Conservation (phyloP, 2,888 invertebrate genomes). For the Melanotus villosus region DNA sequence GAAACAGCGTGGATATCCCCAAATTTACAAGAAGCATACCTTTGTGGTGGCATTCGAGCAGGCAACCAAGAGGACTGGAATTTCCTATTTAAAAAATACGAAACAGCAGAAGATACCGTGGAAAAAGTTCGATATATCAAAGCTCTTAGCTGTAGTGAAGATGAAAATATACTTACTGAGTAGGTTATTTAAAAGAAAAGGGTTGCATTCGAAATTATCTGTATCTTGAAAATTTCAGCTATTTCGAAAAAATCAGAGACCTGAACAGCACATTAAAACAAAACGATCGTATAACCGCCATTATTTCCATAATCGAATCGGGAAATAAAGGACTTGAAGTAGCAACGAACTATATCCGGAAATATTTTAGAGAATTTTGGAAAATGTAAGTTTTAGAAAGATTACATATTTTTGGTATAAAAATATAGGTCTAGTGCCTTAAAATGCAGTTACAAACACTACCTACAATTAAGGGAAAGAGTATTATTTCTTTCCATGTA, state of each 20-base stretch:
- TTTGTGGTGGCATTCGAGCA: constrained; percentile 79
- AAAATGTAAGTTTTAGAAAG: neutral
- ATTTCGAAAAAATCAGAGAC: neutral
- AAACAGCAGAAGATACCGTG: neutral
- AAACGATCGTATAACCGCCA: neutral
- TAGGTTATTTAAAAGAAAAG: too few relatives aligned
- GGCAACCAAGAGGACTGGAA: constrained; percentile 76
- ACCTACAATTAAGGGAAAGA: too few relatives aligned
- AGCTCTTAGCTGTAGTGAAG: constrained; percentile 49
- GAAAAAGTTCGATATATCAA: constrained; percentile 36
- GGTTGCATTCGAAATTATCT: too few relatives aligned
- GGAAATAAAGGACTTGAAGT: neutral
- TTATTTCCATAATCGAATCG: neutral
- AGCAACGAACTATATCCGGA: neutral
- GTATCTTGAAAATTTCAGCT: too few relatives aligned
- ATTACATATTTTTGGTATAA: too few relatives aligned
- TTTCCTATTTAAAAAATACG: constrained; percentile 71
- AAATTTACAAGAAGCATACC: constrained; percentile 78
- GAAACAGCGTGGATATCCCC: constrained; percentile 67
- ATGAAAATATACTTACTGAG: constrained; percentile 26
- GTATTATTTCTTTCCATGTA: too few relatives aligned
- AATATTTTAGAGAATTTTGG: neutral
- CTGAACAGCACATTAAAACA: neutral
- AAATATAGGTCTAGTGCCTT: too few relatives aligned
- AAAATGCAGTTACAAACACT: too few relatives aligned